These are phyloP conservation scores for Apus apus DNA, from an alignment of 2,113 vertebrate genomes.

Conservation along the genomic window DNA sequence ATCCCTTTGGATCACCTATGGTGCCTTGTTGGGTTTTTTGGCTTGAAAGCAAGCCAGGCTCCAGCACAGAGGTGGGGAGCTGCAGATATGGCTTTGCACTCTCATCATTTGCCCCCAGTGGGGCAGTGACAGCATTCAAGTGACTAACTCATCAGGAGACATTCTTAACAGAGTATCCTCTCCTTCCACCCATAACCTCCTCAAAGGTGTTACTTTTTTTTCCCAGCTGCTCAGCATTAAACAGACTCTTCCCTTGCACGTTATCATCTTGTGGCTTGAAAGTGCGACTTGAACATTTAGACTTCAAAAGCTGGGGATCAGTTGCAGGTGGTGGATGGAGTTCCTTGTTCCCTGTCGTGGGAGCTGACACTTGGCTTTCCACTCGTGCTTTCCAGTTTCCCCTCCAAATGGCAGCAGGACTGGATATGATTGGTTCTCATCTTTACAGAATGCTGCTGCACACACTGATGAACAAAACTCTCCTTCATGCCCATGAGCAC, in stretches of 20 bases:
- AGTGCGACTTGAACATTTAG: neutral
- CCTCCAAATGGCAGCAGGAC: neutral
- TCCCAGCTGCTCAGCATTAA: neutral
- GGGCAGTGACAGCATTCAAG: neutral
- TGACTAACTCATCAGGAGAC: neutral
- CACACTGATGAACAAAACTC: neutral
- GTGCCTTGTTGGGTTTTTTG: neutral
- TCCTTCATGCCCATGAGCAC: neutral
- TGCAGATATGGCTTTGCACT: neutral
- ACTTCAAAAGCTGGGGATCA: accelerated
- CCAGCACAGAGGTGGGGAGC: neutral
- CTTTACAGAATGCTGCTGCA: neutral
- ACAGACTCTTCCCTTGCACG: neutral
- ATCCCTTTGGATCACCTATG: neutral
- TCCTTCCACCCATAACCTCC: neutral
- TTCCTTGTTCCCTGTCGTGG: neutral
- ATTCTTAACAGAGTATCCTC: neutral
- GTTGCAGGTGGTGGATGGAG: accelerated
- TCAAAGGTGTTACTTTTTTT: neutral
- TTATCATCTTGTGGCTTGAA: neutral
- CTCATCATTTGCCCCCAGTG: neutral
- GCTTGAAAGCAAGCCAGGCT: neutral
- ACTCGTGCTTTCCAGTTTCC: neutral
- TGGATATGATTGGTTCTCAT: neutral
- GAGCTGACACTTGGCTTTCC: neutral